Evolutionary conservation across 2,888 invertebrate species (phyloP), one percentile per base, ranked within the genome.

Genomic region (Arrhopalites spinosus): DNA sequence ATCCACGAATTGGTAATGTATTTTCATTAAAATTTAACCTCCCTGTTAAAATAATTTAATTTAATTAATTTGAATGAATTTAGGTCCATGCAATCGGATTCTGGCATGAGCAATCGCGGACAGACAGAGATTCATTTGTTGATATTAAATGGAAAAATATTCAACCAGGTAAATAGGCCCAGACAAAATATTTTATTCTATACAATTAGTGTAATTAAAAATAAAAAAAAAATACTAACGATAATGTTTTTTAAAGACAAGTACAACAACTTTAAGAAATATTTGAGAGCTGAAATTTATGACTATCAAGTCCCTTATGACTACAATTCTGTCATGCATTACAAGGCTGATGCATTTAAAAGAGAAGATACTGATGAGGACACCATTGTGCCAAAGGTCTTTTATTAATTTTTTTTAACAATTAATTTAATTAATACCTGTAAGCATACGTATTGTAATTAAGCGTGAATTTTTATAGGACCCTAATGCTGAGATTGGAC

Each of bases 1-100:
- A 88, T 91, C 8, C 93, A 94, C 84, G 94, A 94, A 85, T 87
- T 94, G 84, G 87, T 94, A n/a, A n/a, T n/a, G n/a, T n/a, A 11
- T 36, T 3, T 36, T 36, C 36, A 36, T 11, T 36, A 36, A 7
- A 36, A 36, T 36, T 11, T 36, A 36, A 36, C n/a, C n/a, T n/a
- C n/a, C n/a, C n/a, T n/a, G n/a, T n/a, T n/a, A n/a, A n/a, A n/a
- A n/a, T n/a, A n/a, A n/a, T n/a, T n/a, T n/a, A n/a, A n/a, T n/a
- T n/a, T n/a, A n/a, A n/a, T n/a, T n/a, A n/a, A n/a, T n/a, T n/a
- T n/a, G n/a, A n/a, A 3, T 36, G 5, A 36, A 3, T 36, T 7
- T 11, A 36, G 36, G 36, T 36, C 3, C 36, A 36, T 36, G 36
- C 36, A 3, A 36, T 36, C 36, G 36, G 36, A 7, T 36, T 36